Evolutionary conservation across 2,113 vertebrate genomes (phyloP).

Genomic region (Chrysemys picta): DNA sequence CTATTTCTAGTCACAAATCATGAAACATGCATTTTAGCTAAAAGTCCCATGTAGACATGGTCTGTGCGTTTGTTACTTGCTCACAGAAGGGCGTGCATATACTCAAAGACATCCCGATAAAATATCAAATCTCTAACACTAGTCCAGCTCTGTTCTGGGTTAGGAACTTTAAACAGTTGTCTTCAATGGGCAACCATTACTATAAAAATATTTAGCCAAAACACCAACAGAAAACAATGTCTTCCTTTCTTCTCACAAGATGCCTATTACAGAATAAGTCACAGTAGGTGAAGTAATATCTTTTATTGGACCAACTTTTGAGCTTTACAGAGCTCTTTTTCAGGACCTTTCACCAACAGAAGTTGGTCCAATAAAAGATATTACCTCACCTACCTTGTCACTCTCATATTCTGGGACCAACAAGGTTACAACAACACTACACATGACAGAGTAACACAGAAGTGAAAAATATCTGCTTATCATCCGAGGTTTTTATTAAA

Average conservation of each 20-base stretch:
- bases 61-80: neutral
- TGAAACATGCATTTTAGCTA: neutral
- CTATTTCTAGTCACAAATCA: rapidly evolving
- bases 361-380: neutral
- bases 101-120: neutral
- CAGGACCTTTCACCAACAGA: neutral
- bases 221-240: neutral
- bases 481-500: neutral
- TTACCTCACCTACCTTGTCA: neutral
- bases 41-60: neutral
- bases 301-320: neutral
- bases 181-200: neutral
- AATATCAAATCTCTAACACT: neutral
- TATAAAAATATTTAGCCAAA: neutral
- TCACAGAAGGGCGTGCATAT: neutral
- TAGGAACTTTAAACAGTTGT: constrained; percentile 21
- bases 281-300: neutral
- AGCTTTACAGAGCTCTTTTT: neutral
- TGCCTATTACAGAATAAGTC: neutral
- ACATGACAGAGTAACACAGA: neutral
- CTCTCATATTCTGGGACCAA: neutral
- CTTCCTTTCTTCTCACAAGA: neutral
- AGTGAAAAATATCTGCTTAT: neutral
- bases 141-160: neutral
- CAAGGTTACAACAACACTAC: neutral